phyloP scores from a whole-genome alignment of 2,888 invertebrate species.

The Polyploca ridens region DNA sequence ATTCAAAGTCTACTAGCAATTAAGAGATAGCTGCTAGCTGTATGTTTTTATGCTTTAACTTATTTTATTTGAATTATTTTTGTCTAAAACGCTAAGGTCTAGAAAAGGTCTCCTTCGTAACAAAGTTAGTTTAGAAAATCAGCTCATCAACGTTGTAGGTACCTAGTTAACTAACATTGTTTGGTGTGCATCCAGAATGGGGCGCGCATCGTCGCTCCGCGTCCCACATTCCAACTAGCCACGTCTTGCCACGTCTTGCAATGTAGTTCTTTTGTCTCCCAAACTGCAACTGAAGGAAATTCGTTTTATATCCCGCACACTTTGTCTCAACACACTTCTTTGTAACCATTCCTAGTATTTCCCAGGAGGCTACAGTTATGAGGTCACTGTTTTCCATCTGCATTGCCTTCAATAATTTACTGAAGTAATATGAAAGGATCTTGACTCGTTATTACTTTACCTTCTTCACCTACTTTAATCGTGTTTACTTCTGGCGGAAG shows the following conservation, averaged over 20 bases:
- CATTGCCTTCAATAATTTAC: neutral
- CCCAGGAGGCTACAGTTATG: neutral
- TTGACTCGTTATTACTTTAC: no score
- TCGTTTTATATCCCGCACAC: conserved; percentile 5
- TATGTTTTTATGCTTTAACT: no score
- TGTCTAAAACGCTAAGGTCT: neutral
- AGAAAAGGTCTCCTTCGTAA: neutral
- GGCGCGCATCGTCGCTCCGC: neutral
- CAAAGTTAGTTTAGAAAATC: neutral
- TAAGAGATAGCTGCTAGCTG: no score
- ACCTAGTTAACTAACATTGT: neutral
- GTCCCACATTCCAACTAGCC: conserved; percentile 5
- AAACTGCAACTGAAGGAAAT: neutral
- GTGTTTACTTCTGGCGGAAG: no score
- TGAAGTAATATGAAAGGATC: neutral
- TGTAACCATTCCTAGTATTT: neutral
- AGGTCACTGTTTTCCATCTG: neutral
- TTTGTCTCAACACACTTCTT: neutral
- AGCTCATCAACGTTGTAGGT: neutral
- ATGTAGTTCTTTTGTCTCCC: conserved; percentile 3
- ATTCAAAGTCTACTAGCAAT: no score
- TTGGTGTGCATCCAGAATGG: conserved; percentile 5
- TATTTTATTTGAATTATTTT: no score
- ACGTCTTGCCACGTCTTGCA: neutral
- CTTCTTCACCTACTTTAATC: no score